Evolutionary conservation across 2,888 invertebrate genomes (phyloP).

Genomic region (Caenorhabditis angaria): DNA sequence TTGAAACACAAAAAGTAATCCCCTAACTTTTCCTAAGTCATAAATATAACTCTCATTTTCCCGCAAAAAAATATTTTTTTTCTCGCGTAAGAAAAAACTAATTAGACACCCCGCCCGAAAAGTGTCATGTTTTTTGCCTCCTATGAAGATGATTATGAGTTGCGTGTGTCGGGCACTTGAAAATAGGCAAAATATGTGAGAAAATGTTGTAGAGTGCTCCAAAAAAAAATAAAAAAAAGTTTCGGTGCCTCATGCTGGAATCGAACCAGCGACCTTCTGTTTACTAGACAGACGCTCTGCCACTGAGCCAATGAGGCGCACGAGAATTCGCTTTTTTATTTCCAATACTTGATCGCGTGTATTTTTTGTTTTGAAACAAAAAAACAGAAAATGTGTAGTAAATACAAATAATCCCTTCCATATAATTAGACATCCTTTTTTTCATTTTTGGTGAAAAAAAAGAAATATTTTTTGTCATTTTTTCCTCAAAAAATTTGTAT

Average conservation of each 20-base stretch:
- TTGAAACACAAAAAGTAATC: neutral
- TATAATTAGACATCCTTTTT: too few relatives aligned
- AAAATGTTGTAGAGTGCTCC: too few relatives aligned
- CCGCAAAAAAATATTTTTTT: neutral
- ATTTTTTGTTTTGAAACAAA: neutral
- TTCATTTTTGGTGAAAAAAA: too few relatives aligned
- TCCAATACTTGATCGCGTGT: neutral
- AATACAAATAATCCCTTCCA: too few relatives aligned
- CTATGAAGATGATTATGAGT: too few relatives aligned
- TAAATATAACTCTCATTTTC: neutral
- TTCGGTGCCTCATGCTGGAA: slow-evolving; percentile 56
- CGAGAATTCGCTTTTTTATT: neutral
- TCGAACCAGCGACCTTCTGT: slow-evolving; percentile 71
- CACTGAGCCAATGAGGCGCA: slow-evolving; percentile 69
- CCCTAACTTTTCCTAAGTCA: too few relatives aligned
- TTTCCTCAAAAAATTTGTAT: too few relatives aligned
- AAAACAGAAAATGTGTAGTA: too few relatives aligned
- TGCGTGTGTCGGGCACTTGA: too few relatives aligned
- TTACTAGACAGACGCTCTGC: slow-evolving; percentile 72
- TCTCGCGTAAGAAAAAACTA: neutral
- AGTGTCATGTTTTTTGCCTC: slow-evolving; percentile 6
- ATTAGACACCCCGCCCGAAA: neutral
- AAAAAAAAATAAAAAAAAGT: neutral
- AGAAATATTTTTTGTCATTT: too few relatives aligned
- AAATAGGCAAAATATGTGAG: too few relatives aligned